Evolutionary conservation across 2,797 vertebrate genomes (phyloP), one percentile per base, ranked within the genome.

Genomic region (Poeciliopsis infans): DNA sequence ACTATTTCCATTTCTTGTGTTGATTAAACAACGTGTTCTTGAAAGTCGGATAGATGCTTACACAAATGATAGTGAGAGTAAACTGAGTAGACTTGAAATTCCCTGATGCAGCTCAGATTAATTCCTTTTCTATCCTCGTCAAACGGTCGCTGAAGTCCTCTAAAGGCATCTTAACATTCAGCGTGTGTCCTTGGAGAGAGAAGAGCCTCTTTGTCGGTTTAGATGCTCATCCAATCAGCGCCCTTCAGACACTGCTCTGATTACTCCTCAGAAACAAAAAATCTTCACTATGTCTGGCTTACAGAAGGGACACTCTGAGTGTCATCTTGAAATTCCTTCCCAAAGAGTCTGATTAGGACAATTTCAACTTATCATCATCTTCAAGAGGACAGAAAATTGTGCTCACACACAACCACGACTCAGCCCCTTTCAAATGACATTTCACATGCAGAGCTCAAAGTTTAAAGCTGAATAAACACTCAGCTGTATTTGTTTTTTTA

Each of bases 161-260:
- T 46, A 43, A 6, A 81, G 41, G 66, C 77, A 77, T 78, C 86
- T 91, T 84, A 87, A 82, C 81, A 85, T 85, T 89, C 86, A 64
- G 71, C 41, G 43, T 86, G 82, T 36, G 53, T 79, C 72, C 51
- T 64, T 41, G 36, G 39, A 64, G 70, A 86, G 79, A 79, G 83
- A 88, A 75, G 80, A 82, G 61, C 43, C 64, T 83, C 79, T 74
- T 73, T 74, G 76, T 72, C 20, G 11, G 36, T 83, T 84, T 73
- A 59, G 47, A 74, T 12, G 53, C 57, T 74, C 55, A 8, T 66
- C 79, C 86, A 93, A 92, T 93, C 90, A 88, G 72, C 87, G 78
- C 76, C 74, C 75, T 55, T 70, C 68, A 74, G 78, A 64, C 64
- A 5, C 59, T n/a, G 81, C 87, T 91, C 73, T 94, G 92, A 93